Conservation (phyloP, 2,888 invertebrate species). For the Eudemis profundana region DNA sequence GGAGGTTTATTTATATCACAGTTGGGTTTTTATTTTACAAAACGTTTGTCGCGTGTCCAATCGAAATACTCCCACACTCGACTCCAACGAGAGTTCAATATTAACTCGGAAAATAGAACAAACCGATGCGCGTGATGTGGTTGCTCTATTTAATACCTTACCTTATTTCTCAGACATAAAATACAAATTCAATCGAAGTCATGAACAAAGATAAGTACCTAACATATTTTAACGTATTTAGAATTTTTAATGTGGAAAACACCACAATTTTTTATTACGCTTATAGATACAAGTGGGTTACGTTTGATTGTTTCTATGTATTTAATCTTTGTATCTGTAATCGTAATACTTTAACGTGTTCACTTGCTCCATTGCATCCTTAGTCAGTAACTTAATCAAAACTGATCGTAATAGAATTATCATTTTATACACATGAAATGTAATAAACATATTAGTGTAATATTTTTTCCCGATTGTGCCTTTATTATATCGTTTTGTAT, state of each 20-base stretch:
- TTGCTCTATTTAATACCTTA: constrained; percentile 1
- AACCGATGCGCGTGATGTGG: constrained; percentile 16
- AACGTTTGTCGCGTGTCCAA: constrained; percentile 38
- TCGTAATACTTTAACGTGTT: too few species aligned
- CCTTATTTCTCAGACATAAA: neutral
- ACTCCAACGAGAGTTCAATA: constrained; percentile 39
- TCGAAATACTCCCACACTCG: constrained; percentile 39
- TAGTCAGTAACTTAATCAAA: too few species aligned
- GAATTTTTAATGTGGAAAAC: too few species aligned
- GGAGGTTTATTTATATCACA: constrained; percentile 35
- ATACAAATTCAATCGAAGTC: neutral
- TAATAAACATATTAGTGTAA: constrained; percentile 14
- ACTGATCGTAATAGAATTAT: neutral
- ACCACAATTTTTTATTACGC: too few species aligned
- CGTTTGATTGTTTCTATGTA: too few species aligned
- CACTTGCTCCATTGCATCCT: too few species aligned
- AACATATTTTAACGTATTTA: neutral
- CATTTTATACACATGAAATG: constrained; percentile 3
- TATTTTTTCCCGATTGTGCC: constrained; percentile 61
- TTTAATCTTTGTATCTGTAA: too few species aligned
- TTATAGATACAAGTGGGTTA: too few species aligned
- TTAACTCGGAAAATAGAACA: constrained; percentile 40
- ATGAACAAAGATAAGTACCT: constrained; percentile 4
- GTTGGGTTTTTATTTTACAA: constrained; percentile 38
- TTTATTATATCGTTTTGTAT: constrained; percentile 66